These are phyloP conservation scores for Hyposoter dolosus DNA, from an alignment of 2,888 invertebrate species.

Conservation along the genomic window DNA sequence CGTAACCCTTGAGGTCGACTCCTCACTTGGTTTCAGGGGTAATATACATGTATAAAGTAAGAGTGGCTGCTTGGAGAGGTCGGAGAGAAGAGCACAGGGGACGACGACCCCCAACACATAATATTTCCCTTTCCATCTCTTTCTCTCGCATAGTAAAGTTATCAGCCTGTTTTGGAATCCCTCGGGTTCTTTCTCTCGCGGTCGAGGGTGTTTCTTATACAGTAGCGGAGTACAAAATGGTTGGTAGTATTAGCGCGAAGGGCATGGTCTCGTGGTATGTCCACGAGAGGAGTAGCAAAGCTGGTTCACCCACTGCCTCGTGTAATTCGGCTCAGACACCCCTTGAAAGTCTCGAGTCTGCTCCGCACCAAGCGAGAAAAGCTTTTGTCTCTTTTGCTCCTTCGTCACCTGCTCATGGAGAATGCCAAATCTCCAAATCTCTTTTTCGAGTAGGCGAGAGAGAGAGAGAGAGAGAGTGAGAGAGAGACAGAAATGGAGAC, in stretches of 20 bases:
- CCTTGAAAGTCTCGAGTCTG: constrained; percentile 59
- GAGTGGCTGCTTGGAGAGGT: not conserved
- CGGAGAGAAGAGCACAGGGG: constrained; percentile 5
- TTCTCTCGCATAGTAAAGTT: constrained; percentile 43
- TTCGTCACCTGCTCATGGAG: not conserved
- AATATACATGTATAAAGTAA: constrained; percentile 16
- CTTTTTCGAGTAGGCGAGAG: not conserved
- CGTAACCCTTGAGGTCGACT: constrained; percentile 7
- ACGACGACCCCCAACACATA: constrained; percentile 13
- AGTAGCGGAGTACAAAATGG: constrained; percentile 51
- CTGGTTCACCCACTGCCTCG: constrained; percentile 28
- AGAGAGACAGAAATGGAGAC: constrained; percentile 1
- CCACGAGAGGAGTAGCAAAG: constrained; percentile 33
- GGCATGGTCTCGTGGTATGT: constrained; percentile 10
- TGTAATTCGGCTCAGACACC: constrained; percentile 64
- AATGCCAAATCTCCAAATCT: constrained; percentile 11
- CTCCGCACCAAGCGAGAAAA: constrained; percentile 28
- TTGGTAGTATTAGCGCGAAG: constrained; percentile 47
- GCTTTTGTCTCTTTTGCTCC: constrained; percentile 5
- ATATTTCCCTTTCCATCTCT: constrained; percentile 35
- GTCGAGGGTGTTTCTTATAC: constrained; percentile 47
- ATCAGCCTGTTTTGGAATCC: constrained; percentile 52
- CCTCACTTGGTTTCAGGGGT: not conserved
- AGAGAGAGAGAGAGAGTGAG: constrained; percentile 1
- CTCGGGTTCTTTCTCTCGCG: constrained; percentile 21